Evolutionary conservation across 2,888 invertebrate species (phyloP), one percentile per base, ranked within the genome.

Genomic region (Hipparchia semele): DNA sequence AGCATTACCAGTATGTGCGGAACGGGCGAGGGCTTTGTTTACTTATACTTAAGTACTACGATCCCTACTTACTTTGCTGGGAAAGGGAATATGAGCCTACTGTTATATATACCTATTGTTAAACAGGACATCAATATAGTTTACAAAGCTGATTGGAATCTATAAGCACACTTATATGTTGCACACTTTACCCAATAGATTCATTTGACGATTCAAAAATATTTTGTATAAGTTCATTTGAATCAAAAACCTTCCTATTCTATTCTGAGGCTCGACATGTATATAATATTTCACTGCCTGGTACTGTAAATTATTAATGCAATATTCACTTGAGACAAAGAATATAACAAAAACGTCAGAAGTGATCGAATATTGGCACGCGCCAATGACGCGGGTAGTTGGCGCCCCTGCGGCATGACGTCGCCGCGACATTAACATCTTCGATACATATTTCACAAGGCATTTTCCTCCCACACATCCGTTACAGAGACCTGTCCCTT

Each of bases 311-410:
- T 39, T 39, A 39, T 39, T 62, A 13, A 62, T n/a, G 62, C 46
- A 61, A 61, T 12, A 13, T n/a, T 46, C 46, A 13, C 46, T 62
- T n/a, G 6, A 53, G 53, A 51, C 33, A 65, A 65, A 53, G 53
- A 65, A 65, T 53, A 65, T 12, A 65, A 65, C 65, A 67, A 67
- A 58, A 67, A 67, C 45, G 58, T 67, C 68, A 9, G 9, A 9
- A 65, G 33, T 10, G 39, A 68, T 51, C 59, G 51, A 49, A 68
- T 58, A 68, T 68, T 59, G 59, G 58, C 6, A 23, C 23, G 23
- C 23, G 23, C 23, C 23, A 23, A 23, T 23, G 23, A 54, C 12
- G 13, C 13, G 62, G 13, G 46, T 23, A 33, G 45, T 69, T 61
- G 39, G 13, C 69, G 8, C 45, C 59, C 1, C 12, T 59, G 49